These are phyloP conservation scores for Argyresthia goedartella DNA, from an alignment of 2,888 invertebrate genomes.

Conservation along the genomic window DNA sequence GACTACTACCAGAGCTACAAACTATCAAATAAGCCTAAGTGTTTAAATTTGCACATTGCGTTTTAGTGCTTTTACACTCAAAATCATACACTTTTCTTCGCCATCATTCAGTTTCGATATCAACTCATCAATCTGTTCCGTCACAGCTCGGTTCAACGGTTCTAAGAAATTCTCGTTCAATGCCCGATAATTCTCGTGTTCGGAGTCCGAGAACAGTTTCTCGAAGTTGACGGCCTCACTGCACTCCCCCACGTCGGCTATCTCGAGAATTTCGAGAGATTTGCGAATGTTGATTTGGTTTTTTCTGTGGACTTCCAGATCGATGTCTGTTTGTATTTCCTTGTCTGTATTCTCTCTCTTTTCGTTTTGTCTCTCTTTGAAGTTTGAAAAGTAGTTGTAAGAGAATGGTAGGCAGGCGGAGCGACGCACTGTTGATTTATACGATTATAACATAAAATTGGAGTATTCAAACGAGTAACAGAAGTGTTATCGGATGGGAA, in stretches of 20 bases:
- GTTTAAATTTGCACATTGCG: too few relatives aligned
- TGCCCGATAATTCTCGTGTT: constrained; percentile 45
- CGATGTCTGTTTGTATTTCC: not conserved
- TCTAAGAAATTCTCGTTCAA: constrained; percentile 48
- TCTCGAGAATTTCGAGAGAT: constrained; percentile 43
- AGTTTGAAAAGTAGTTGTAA: not conserved
- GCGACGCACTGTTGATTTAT: not conserved
- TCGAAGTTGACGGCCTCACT: constrained; percentile 47
- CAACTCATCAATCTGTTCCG: constrained; percentile 52
- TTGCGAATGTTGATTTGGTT: constrained; percentile 32
- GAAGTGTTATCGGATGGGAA: too few relatives aligned
- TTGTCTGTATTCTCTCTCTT: not conserved
- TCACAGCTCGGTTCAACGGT: constrained; percentile 44
- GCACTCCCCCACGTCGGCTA: constrained; percentile 28
- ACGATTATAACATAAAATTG: too few relatives aligned
- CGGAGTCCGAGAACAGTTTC: constrained; percentile 37
- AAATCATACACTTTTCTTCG: not conserved
- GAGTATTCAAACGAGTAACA: too few relatives aligned
- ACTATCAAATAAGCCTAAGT: too few relatives aligned
- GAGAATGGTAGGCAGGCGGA: not conserved
- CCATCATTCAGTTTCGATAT: constrained; percentile 29
- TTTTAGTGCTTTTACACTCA: too few relatives aligned
- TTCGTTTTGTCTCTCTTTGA: not conserved
- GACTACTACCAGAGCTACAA: too few relatives aligned
- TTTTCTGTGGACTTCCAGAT: constrained; percentile 19